A percentile compares a stretch with the other conserved stretches of the same genome.
phyloP scores from a whole-genome alignment of 2,888 invertebrate genomes.

The Zele albiditarsus region DNA sequence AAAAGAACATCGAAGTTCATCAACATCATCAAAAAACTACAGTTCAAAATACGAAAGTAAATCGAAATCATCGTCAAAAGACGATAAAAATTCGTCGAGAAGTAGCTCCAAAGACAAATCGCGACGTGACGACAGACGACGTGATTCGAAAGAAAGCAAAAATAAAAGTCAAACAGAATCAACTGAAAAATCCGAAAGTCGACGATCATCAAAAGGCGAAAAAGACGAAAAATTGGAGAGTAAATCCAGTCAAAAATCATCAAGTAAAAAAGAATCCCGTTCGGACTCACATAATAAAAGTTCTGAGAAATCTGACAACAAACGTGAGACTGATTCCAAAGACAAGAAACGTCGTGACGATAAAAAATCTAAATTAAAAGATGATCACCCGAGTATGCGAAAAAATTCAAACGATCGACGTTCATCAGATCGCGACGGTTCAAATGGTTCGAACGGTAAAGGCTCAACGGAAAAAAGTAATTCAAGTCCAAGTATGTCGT shows the following conservation, averaged over 20 bases:
- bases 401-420: slow-evolving; percentile 80
- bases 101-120: slow-evolving; percentile 54
- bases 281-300: slow-evolving; percentile 44
- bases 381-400: slow-evolving; percentile 83
- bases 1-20: slow-evolving; percentile 61
- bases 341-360: slow-evolving; percentile 68
- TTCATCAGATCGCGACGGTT: slow-evolving; percentile 87
- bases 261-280: slow-evolving; percentile 43
- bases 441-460: slow-evolving; percentile 78
- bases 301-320: slow-evolving; percentile 47
- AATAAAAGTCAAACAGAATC: slow-evolving; percentile 52
- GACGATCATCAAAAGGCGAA: slow-evolving; percentile 72
- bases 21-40: slow-evolving; percentile 55
- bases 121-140: slow-evolving; percentile 47
- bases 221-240: slow-evolving; percentile 51
- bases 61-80: slow-evolving; percentile 48
- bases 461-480: slow-evolving; percentile 71
- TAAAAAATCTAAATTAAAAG: slow-evolving; percentile 75
- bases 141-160: slow-evolving; percentile 59
- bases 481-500: slow-evolving; percentile 73
- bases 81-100: slow-evolving; percentile 49
- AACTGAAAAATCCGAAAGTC: slow-evolving; percentile 62
- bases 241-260: slow-evolving; percentile 32
- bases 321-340: slow-evolving; percentile 54
- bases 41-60: slow-evolving; percentile 58